Evolutionary conservation across 1,140 invertebrate genomes (phyloP).

Genomic region (Paraescarpia echinospica): DNA sequence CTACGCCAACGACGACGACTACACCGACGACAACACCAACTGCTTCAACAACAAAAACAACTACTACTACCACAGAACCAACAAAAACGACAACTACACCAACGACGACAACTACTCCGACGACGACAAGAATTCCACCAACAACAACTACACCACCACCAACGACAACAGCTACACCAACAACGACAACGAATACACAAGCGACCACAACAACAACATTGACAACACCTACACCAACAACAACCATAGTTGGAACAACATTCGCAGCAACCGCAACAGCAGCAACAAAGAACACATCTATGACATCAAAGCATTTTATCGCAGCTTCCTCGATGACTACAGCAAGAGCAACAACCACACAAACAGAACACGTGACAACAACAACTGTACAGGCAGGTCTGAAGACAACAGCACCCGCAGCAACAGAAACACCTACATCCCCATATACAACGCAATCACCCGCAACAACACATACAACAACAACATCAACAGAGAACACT

Average conservation of each 20-base stretch:
- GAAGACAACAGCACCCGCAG: background rate
- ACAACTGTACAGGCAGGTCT: background rate
- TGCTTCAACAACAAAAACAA: background rate
- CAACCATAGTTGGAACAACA: constrained; percentile 1
- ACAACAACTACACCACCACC: background rate
- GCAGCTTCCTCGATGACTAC: background rate
- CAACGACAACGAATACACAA: background rate
- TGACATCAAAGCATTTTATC: background rate
- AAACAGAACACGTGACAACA: background rate
- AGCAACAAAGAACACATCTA: background rate
- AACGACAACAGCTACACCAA: background rate
- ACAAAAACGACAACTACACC: background rate
- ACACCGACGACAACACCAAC: background rate
- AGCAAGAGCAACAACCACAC: background rate
- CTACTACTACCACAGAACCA: background rate
- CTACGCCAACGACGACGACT: background rate
- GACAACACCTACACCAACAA: constrained; percentile 8
- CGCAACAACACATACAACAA: background rate
- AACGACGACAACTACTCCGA: background rate
- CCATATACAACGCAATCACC: background rate
- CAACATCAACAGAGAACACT: background rate
- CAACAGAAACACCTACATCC: background rate
- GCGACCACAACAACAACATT: constrained; percentile 4
- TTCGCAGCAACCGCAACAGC: background rate
- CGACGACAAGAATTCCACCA: background rate